Percentiles rank a stretch among this genome's conserved stretches.
Evolutionary conservation across 2,888 invertebrate species (phyloP).

Genomic region (Galeopsomyia nigrocyanea): DNA sequence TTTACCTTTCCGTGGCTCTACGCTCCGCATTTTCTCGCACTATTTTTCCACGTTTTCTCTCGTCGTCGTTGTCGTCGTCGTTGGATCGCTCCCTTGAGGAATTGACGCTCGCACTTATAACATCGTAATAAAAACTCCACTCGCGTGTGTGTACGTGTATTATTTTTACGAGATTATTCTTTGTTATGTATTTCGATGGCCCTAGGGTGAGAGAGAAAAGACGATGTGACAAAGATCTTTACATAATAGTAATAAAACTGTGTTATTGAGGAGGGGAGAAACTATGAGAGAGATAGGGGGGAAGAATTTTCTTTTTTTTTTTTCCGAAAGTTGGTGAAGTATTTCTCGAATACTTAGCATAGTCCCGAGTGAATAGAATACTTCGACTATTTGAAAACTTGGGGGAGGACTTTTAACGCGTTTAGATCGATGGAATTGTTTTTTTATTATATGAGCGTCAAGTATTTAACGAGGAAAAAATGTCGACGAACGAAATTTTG

Average conservation of each 20-base stretch:
- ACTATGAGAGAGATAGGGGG: slow-evolving; percentile 8
- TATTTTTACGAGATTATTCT: background rate
- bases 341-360: too few species aligned
- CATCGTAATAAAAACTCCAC: background rate
- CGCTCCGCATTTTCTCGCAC: background rate
- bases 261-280: background rate
- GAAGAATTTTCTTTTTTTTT: slow-evolving; percentile 17
- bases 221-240: background rate
- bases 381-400: too few species aligned
- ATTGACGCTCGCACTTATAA: background rate
- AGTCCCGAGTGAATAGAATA: too few species aligned
- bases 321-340: too few species aligned
- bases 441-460: too few species aligned
- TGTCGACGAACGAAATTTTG: background rate
- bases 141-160: background rate
- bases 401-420: too few species aligned
- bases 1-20: too few species aligned
- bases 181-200: background rate
- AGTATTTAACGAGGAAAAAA: too few species aligned
- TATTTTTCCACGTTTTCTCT: background rate
- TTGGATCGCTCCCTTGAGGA: slow-evolving; percentile 8
- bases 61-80: background rate
- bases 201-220: background rate
- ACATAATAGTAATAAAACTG: background rate
- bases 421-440: too few species aligned